These are phyloP conservation scores for Wiebesia pumilae DNA, from an alignment of 1,140 invertebrate species.

Conservation along the genomic window DNA sequence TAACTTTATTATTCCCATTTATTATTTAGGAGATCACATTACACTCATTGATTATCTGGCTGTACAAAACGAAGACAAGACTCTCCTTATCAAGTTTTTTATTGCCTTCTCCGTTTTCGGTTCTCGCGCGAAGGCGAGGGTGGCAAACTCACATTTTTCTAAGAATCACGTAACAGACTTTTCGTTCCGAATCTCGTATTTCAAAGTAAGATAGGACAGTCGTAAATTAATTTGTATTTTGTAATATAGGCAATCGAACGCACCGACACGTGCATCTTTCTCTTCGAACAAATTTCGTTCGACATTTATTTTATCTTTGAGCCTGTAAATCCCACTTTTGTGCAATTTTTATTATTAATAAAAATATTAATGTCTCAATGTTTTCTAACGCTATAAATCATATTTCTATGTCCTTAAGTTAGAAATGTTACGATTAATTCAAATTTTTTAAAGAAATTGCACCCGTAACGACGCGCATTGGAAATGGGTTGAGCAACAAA, in stretches of 20 bases:
- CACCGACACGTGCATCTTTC: not conserved
- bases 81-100: constrained; percentile 30
- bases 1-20: not conserved
- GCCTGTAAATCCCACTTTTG: too few relatives aligned
- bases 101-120: not conserved
- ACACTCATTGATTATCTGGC: not conserved
- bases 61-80: not conserved
- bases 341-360: too few relatives aligned
- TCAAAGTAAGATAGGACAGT: not conserved
- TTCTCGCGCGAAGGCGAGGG: not conserved
- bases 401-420: too few relatives aligned
- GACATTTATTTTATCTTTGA: too few relatives aligned
- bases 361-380: too few relatives aligned
- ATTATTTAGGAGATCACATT: not conserved
- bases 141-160: not conserved
- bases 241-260: not conserved
- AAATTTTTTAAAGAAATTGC: too few relatives aligned
- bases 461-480: too few relatives aligned
- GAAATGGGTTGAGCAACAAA: too few relatives aligned
- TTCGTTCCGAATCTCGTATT: not conserved
- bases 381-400: too few relatives aligned
- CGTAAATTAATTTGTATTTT: constrained; percentile 10
- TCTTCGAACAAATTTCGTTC: not conserved
- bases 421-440: too few relatives aligned
- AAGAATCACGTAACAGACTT: not conserved